Evolutionary conservation across 2,113 vertebrate genomes (phyloP), one percentile per base, ranked within the genome.

Genomic region (Passer montanus): DNA sequence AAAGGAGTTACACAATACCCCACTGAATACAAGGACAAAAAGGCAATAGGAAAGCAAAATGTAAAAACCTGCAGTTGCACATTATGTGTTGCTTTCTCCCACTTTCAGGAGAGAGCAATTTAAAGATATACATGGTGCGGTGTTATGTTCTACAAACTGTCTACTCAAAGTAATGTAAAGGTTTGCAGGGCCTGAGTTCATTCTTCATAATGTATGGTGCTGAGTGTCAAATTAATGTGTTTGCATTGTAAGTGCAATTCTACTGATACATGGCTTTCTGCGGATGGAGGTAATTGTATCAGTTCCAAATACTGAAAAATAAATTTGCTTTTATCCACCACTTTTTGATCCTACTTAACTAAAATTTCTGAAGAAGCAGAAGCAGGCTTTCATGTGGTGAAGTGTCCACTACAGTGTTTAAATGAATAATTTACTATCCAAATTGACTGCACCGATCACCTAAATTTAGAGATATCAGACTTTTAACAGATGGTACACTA

Each of bases 401-500:
- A 87, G 55, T 88, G 89, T 89, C 85, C 86, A 87, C 67, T 91
- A 84, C 83, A 77, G 86, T 78, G 52, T 93, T 95, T 89, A 89
- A 94, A 72, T 97, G 44, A 97, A 96, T 96, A 92, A 93, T 97
- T 95, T 94, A 91, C 66, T 74, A 81, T 20, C 64, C 56, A 80
- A 84, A 94, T 80, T 90, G 84, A 95, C 91, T 89, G 78, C 55
- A 90, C 49, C 1, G 7, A 89, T 93, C 75, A 87, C 76, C 90
- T 95, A 93, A 94, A 96, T 95, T 92, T 95, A 96, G 88, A 89
- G 68, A 89, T 85, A 96, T 93, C 74, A 93, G 91, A 90, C 73
- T 88, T 89, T 63, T 86, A 95, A 83, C 91, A 96, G 93, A 97
- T 95, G 90, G 79, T 66, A 70, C 75, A 93, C 73, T 92, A 84